Evolutionary conservation across 2,113 vertebrate genomes (phyloP).

Genomic region (Pteruthius melanotis): DNA sequence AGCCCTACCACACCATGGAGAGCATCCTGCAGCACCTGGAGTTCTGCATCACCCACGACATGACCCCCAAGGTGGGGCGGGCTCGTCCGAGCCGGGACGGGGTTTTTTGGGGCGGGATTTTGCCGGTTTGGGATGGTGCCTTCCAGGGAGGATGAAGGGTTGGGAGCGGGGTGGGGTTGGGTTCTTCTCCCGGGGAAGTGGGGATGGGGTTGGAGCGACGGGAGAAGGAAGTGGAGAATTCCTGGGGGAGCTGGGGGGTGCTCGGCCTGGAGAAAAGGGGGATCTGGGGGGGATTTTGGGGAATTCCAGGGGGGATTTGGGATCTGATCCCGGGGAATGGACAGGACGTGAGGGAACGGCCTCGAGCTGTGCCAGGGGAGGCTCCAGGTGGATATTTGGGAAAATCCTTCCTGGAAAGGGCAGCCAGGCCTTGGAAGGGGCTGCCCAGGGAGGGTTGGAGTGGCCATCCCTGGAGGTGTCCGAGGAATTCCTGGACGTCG

Average conservation of each 20-base stretch:
- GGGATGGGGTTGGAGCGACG: neutral
- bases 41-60: slow-evolving; percentile 98
- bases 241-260: neutral
- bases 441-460: neutral
- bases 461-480: neutral
- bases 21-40: slow-evolving; percentile 96
- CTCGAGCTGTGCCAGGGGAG: neutral
- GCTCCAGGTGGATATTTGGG: neutral
- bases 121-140: too few relatives aligned
- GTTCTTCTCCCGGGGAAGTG: neutral
- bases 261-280: neutral
- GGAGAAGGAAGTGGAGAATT: neutral
- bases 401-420: neutral
- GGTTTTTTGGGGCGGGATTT: neutral
- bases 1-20: slow-evolving; percentile 98
- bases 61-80: slow-evolving; percentile 85
- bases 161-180: neutral
- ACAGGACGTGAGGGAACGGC: neutral
- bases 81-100: too few relatives aligned
- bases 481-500: rapidly evolving
- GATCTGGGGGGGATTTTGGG: neutral
- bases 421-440: too few relatives aligned
- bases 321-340: neutral
- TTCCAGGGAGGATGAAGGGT: rapidly evolving
- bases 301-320: neutral